Conservation (phyloP, 2,888 invertebrate genomes). For the Halictus ligatus region DNA sequence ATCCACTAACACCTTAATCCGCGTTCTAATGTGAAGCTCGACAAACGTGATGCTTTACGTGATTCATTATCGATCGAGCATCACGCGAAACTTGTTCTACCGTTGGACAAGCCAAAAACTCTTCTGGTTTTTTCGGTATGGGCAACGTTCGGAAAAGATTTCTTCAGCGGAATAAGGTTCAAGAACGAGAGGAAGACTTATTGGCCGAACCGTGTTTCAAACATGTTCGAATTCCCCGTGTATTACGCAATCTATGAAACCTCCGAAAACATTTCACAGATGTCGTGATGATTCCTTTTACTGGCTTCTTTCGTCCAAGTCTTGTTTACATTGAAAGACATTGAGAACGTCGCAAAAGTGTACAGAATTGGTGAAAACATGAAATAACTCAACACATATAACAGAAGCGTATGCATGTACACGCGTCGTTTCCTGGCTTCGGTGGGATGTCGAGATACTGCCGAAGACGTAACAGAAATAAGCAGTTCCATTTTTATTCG, state of each 20-base stretch:
- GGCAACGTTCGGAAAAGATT: background rate
- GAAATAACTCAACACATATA: background rate
- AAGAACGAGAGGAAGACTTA: background rate
- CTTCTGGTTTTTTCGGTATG: background rate
- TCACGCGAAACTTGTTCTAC: background rate
- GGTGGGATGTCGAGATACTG: background rate
- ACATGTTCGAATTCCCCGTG: background rate
- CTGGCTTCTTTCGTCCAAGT: background rate
- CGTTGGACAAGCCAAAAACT: background rate
- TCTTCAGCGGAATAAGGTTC: background rate
- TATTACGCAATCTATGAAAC: background rate
- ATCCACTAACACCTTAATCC: background rate
- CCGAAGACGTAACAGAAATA: background rate
- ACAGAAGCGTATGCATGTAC: background rate
- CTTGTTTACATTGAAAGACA: background rate
- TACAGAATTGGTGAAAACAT: background rate
- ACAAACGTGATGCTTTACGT: background rate
- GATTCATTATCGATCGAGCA: background rate
- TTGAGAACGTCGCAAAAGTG: background rate
- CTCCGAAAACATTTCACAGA: conserved; percentile 8
- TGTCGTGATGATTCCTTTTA: conserved; percentile 2
- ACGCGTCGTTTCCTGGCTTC: background rate
- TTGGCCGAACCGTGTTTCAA: background rate
- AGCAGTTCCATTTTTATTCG: background rate
- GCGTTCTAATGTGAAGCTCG: background rate